A percentile compares a stretch with the other conserved stretches of the same genome.
phyloP scores from a whole-genome alignment of 2,113 vertebrate species.

The Oophaga pumilio region DNA sequence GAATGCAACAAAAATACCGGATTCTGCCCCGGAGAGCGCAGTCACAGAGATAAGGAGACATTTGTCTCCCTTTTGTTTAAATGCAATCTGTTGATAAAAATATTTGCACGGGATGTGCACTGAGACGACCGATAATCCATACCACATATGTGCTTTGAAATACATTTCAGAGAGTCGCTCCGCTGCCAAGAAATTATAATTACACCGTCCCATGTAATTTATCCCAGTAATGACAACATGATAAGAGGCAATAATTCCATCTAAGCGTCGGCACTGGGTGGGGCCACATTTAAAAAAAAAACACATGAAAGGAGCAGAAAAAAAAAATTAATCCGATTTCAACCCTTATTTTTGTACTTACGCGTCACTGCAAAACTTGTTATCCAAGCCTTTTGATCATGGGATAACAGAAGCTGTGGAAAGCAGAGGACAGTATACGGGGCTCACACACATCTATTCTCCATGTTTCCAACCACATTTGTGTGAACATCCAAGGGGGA shows the following conservation, averaged over 20 bases:
- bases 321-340: neutral
- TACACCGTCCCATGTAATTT: neutral
- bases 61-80: slow-evolving; percentile 17
- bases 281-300: neutral
- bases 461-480: too few species aligned
- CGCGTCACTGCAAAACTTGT: neutral
- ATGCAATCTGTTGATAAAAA: slow-evolving; percentile 24
- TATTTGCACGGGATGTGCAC: neutral
- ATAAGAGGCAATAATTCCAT: neutral
- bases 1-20: slow-evolving; percentile 27
- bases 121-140: neutral
- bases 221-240: neutral
- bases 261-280: neutral
- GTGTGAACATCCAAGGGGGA: too few species aligned
- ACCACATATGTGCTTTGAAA: neutral
- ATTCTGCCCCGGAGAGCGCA: slow-evolving; percentile 16
- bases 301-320: neutral
- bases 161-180: neutral
- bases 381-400: neutral
- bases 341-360: neutral
- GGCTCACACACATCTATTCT: too few species aligned
- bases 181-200: neutral
- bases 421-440: neutral
- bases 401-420: neutral
- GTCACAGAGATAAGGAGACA: slow-evolving; percentile 29